Evolutionary conservation across 2,888 invertebrate species (phyloP).

Genomic region (Stegophylla sp.): DNA sequence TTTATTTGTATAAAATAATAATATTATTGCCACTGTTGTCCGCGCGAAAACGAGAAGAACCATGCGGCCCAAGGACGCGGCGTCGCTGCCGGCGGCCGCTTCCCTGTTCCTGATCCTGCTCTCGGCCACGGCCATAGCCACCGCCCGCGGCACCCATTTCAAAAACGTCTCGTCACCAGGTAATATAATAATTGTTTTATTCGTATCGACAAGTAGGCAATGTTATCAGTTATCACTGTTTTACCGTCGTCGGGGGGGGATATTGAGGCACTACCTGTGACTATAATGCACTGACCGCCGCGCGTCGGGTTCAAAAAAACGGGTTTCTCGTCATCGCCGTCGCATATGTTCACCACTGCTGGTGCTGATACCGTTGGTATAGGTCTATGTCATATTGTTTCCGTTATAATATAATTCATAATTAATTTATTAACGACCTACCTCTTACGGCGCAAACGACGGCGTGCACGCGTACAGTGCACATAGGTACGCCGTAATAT

Average conservation of each 20-base stretch:
- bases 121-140: not conserved
- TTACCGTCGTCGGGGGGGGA: not conserved
- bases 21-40: too few species aligned
- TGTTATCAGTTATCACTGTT: too few species aligned
- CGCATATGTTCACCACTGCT: too few species aligned
- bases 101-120: not conserved
- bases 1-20: too few species aligned
- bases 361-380: not conserved
- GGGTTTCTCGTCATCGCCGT: too few species aligned
- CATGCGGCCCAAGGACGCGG: not conserved
- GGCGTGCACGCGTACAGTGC: constrained; percentile 30
- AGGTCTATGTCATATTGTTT: not conserved
- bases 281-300: too few species aligned
- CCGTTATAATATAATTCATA: not conserved
- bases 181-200: too few species aligned
- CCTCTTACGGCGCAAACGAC: constrained; percentile 54
- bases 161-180: constrained; percentile 2
- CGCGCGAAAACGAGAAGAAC: not conserved
- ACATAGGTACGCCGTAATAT: constrained; percentile 49
- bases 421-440: constrained; percentile 30
- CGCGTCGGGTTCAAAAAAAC: too few species aligned
- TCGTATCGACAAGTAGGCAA: too few species aligned
- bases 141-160: not conserved
- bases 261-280: too few species aligned
- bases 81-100: not conserved